Evolutionary conservation across 1,140 invertebrate species (phyloP), one percentile per base, ranked within the genome.

Genomic region (Drosophila subobscura): DNA sequence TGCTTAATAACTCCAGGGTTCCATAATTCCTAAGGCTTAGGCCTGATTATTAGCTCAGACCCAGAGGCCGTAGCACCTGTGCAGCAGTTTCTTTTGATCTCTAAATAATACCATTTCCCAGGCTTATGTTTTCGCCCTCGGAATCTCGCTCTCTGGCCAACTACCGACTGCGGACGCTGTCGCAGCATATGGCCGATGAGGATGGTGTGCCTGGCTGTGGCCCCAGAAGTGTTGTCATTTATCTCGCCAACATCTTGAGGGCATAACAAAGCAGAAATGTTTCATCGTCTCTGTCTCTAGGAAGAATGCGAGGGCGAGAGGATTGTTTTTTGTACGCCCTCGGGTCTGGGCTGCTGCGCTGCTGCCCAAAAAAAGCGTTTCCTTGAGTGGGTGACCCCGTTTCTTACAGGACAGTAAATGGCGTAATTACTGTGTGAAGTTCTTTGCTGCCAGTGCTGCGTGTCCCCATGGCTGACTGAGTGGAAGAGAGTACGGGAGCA

Each of bases 371-470:
- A 76, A 71, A 54, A 55, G 53, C 51, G 51, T 22, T 79, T 84
- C 54, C 66, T 85, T 64, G 67, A 86, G 81, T 85, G 72, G 80
- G 63, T 86, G 80, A 85, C 80, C 80, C 70, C 83, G 61, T 86
- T 86, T 83, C 49, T 51, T 60, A 10, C 29, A 65, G 55, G 83
- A 77, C 81, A 81, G 81, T 88, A 88, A 86, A 86, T 88, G 83
- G 78, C 81, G 81, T 86, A 86, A 86, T 88, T 86, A 86, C 83
- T 86, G 78, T 77, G 83, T 74, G 78, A 88, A 80, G 81, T 68
- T 80, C 51, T 61, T 80, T 59, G 73, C 27, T 10, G 29, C 7
- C 29, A 7, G 16, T 20, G 16, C 16, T 20, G 16, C 29, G 29
- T 33, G 10, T 12, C 33, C 33, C 33, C 33, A 12, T 56, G 59